phyloP scores from a whole-genome alignment of 2,888 invertebrate genomes.

The Gibbula magus region DNA sequence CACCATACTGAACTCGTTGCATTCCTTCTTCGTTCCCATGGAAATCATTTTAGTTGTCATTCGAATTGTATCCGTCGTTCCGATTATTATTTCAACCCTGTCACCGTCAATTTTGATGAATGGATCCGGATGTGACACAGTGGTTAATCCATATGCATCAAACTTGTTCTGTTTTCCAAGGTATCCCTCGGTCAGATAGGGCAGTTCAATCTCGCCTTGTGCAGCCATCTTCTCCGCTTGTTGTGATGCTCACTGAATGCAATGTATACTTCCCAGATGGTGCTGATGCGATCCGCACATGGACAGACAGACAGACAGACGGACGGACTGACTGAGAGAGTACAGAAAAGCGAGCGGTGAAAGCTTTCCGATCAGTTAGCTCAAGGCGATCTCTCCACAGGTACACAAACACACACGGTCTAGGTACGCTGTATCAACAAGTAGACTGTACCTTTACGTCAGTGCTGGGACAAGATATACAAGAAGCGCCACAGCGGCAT shows the following conservation, averaged over 20 bases:
- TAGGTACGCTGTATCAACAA: not conserved
- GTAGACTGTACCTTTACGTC: too few relatives aligned
- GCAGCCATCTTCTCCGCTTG: conserved; percentile 25
- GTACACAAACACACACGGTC: not conserved
- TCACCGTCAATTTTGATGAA: conserved; percentile 50
- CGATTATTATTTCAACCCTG: conserved; percentile 59
- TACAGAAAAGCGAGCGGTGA: too few relatives aligned
- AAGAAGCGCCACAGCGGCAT: too few relatives aligned
- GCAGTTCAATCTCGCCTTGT: conserved; percentile 46
- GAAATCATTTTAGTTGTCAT: conserved; percentile 62
- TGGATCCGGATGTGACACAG: conserved; percentile 57
- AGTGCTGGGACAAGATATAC: too few relatives aligned
- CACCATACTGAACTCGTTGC: conserved; percentile 56
- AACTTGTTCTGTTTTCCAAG: conserved; percentile 66
- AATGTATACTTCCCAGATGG: not conserved
- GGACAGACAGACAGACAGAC: not conserved
- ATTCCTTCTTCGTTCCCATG: conserved; percentile 59
- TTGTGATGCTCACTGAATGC: not conserved
- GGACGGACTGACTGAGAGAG: not conserved
- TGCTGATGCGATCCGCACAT: not conserved
- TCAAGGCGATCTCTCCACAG: not conserved
- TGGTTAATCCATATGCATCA: conserved; percentile 54
- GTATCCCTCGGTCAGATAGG: conserved; percentile 64
- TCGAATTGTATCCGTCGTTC: conserved; percentile 47
- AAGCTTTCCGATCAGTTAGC: too few relatives aligned